Base-by-base conservation (phyloP, 2,888 invertebrate genomes). In the Oxycera nigricornis region DNA sequence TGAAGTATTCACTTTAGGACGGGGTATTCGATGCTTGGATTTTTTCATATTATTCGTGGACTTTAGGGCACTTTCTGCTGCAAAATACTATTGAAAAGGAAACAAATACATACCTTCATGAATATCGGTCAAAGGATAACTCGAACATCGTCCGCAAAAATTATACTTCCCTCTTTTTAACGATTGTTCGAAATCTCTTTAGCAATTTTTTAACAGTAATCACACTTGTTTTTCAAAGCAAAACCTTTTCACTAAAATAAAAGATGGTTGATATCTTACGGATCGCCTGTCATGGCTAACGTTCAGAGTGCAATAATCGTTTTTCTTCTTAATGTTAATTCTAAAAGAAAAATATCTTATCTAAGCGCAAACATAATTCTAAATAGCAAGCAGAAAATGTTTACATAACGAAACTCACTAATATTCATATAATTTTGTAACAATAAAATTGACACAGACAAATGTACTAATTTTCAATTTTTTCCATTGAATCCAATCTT, bases 401-500 rank as follows among this genome's bases (percentile, higher is more conserved):
- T 55, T 9, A 55, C 2, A 55, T 55, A 22, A 6, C 2, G 24
- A 55, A 17, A n/a, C n/a, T n/a, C n/a, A n/a, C n/a, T n/a, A n/a
- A 46, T 46, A 46, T 11, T 46, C 46, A 46, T 24, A 2, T 31
- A 0, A 35, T 20, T 22, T 62, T 26, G 65, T 73, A 73, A 72
- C 39, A 62, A 79, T 79, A 78, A 79, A 79, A 78, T 76, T 78
- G 78, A 77, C 79, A 79, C 75, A 79, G 79, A 79, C 79, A 79
- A 79, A 79, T 79, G 75, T 79, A 78, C 79, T 74, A 76, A 78
- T 79, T 78, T 78, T 78, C 57, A 67, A n/a, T 61, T 28, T 72
- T 24, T 75, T 62, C n/a, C n/a, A n/a, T n/a, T 3, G 46, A 11
- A 11, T 35, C 6, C 11, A 35, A 35, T 46, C n/a, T n/a, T 7